Percentiles rank a stretch among this genome's conserved stretches.
Conservation (phyloP, 2,888 invertebrate species). For the Epinotia nisella region DNA sequence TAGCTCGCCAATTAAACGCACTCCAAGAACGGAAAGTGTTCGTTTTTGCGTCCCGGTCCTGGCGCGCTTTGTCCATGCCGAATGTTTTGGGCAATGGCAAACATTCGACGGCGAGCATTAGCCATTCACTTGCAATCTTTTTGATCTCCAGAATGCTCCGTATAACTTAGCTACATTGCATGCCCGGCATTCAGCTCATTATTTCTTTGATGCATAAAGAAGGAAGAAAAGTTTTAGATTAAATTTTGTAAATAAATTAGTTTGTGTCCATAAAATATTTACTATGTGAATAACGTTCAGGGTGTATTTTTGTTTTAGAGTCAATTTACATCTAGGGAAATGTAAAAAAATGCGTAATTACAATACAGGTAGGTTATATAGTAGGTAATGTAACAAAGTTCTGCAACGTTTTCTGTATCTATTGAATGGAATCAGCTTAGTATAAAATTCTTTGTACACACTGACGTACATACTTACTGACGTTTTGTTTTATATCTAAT, state of each 20-base stretch:
- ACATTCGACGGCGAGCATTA: slow-evolving; percentile 65
- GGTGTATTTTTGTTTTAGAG: background rate
- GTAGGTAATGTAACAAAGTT: too few species aligned
- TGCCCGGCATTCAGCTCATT: slow-evolving; percentile 40
- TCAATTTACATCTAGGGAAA: too few species aligned
- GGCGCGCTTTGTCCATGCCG: slow-evolving; percentile 72
- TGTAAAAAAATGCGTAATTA: too few species aligned
- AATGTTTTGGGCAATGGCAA: slow-evolving; percentile 67
- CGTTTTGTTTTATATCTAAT: too few species aligned
- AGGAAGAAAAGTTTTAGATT: slow-evolving; percentile 36
- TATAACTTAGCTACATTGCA: slow-evolving; percentile 51
- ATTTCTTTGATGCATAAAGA: slow-evolving; percentile 41
- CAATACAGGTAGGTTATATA: too few species aligned
- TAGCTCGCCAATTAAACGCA: slow-evolving; percentile 71
- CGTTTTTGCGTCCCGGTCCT: slow-evolving; percentile 67
- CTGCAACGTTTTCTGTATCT: too few species aligned
- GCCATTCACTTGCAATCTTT: slow-evolving; percentile 66
- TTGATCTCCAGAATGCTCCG: slow-evolving; percentile 60
- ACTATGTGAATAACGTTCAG: background rate
- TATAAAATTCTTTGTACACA: too few species aligned
- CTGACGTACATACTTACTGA: too few species aligned
- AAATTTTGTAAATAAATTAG: slow-evolving; percentile 33
- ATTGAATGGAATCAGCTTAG: too few species aligned
- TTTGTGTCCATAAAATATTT: slow-evolving; percentile 8
- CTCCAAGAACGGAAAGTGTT: slow-evolving; percentile 64